Percentiles rank a stretch among this genome's conserved stretches.
phyloP scores from a whole-genome alignment of 1,140 invertebrate species.

The Nasonia longicornis region DNA sequence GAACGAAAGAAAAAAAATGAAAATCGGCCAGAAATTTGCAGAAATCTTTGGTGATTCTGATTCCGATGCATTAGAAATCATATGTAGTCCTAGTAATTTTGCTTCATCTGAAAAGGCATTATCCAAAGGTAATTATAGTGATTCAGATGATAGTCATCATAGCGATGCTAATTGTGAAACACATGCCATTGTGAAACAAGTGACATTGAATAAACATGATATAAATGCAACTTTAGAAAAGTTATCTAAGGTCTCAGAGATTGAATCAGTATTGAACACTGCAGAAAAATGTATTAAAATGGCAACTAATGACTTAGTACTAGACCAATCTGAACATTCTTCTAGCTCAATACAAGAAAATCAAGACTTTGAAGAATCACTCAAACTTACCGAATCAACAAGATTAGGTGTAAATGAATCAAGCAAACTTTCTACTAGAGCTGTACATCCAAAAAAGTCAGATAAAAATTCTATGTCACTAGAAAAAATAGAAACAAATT shows the following conservation, averaged over 20 bases:
- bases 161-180: neutral
- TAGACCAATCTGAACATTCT: too few relatives aligned
- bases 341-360: too few relatives aligned
- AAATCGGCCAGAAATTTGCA: neutral
- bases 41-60: neutral
- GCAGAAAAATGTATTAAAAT: too few relatives aligned
- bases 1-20: neutral
- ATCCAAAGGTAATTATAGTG: neutral
- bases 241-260: neutral
- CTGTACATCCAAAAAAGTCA: too few relatives aligned
- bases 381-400: too few relatives aligned
- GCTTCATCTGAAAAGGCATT: too few relatives aligned
- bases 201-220: neutral
- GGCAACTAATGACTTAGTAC: too few relatives aligned
- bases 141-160: neutral
- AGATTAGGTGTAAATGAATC: too few relatives aligned
- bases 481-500: too few relatives aligned
- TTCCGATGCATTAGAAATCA: neutral
- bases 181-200: neutral
- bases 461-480: too few relatives aligned
- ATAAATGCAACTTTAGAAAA: neutral
- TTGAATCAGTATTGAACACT: neutral
- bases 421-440: too few relatives aligned
- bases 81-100: neutral
- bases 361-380: too few relatives aligned